Conservation (phyloP, 2,113 vertebrate genomes). For the Mormyrus iriodes region DNA sequence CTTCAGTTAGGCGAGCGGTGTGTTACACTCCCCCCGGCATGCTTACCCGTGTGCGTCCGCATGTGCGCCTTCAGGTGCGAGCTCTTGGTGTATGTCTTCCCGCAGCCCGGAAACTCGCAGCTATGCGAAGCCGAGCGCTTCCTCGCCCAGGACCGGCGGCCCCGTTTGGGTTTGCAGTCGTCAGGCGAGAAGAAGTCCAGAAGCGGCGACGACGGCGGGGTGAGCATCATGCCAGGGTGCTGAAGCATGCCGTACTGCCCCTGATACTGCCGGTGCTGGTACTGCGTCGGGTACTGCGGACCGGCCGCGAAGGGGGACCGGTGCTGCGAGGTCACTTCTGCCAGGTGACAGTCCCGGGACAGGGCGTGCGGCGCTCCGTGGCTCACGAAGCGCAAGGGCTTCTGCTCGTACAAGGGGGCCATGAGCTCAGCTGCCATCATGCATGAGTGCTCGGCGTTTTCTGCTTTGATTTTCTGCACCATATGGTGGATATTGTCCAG, state of each 20-base stretch:
- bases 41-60: slow-evolving; percentile 83
- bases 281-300: slow-evolving; percentile 59
- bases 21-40: background rate
- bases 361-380: slow-evolving; percentile 47
- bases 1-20: background rate
- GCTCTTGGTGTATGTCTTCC: slow-evolving; percentile 89
- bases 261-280: slow-evolving; percentile 62
- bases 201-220: slow-evolving; percentile 77
- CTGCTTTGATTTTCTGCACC: slow-evolving; percentile 76
- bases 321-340: slow-evolving; percentile 51
- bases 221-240: slow-evolving; percentile 69
- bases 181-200: slow-evolving; percentile 74
- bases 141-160: slow-evolving; percentile 76
- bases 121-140: slow-evolving; percentile 83
- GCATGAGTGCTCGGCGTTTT: slow-evolving; percentile 67
- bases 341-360: slow-evolving; percentile 50
- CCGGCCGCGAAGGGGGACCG: slow-evolving; percentile 51
- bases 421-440: slow-evolving; percentile 69
- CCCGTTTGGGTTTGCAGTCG: slow-evolving; percentile 74
- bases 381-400: slow-evolving; percentile 38
- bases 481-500: slow-evolving; percentile 40
- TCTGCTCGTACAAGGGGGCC: slow-evolving; percentile 58
- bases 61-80: slow-evolving; percentile 88
- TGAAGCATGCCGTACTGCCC: slow-evolving; percentile 69
- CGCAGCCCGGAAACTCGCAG: slow-evolving; percentile 84